Evolutionary conservation across 2,797 vertebrate species (phyloP), one percentile per base, ranked within the genome.

Genomic region (Melanotaenia trifasciata): DNA sequence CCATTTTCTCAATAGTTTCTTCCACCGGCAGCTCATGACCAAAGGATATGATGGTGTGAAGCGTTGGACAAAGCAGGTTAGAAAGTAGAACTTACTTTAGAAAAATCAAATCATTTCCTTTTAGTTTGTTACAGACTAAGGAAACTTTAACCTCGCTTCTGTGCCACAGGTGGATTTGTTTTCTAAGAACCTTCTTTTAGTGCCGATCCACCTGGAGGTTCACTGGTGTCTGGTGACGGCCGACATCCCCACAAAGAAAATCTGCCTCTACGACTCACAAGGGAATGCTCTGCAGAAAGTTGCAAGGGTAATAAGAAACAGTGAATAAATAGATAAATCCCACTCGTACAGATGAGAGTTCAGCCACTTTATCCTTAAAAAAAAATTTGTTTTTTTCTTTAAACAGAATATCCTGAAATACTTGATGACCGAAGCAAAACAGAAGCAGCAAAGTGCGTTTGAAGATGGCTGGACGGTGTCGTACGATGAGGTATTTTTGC

Each of bases 1-100:
- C 87, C 97, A 99, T 94, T 99, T 98, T 90, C 96, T 98, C 90
- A 99, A 99, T 95, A 99, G 97, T 90, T 99, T 99, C 95, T 99
- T 99, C 93, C 97, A 99, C 87, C 95, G 95, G 89, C 97, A 99
- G 95, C 97, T 99, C 32, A 96, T 97, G 95, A 97, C 96, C 92
- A 99, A 98, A 96, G 97, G 98, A 79, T 99, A 98, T 68, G 97
- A 98, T 65, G 98, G 97, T 60, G 98, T 99, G 14, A 98, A 96
- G 85, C 94, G 98, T 86, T 99, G 98, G 98, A 99, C 98, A 72
- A 99, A 98, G 93, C 96, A 98, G 97, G 98, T 98, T 0, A 26
- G 84, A 20, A 64, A 61, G 5, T 60, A 2, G 4, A 24, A 61
- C 16, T 38, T 14, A 14, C 36, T 38, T 38, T 13, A 13, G 11